Evolutionary conservation across 2,113 vertebrate genomes (phyloP), one percentile per base, ranked within the genome.

Genomic region (Eupsittula cactorum): DNA sequence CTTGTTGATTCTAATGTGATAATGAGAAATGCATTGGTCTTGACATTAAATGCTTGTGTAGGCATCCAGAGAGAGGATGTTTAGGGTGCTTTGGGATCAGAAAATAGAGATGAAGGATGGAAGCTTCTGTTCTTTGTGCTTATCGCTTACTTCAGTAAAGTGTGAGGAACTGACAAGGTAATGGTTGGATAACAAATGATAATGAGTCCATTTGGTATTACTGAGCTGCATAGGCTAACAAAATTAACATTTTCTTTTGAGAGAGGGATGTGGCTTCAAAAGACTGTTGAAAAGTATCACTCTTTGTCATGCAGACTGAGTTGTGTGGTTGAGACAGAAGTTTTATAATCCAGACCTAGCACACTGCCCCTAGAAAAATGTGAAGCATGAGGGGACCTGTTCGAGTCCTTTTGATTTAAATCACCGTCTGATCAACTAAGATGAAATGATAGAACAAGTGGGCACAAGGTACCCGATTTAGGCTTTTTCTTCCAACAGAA

Each of bases 1-100:
- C 88, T 93, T 82, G 83, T 71, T 81, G 88, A 63, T 84, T 83
- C 76, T 81, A 71, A 83, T 25, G 71, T 75, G 94, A 75, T 90
- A 90, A 93, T 75, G 68, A 88, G 85, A 94, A 82, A 47, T 83
- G 37, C 47, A 63, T 63, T 71, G 52, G 29, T 69, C 76, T 71
- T 80, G 90, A 82, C 47, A 42, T 44, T 60, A 74, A 94, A 82
- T 73, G n/a, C 19, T 65, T 75, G 60, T 82, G 44, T 69, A 92
- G 42, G 46, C 73, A 82, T 29, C 62, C 57, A 92, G 76, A 83
- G 24, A 63, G 31, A 73, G 21, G 53, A 42, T 71, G 16, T 28
- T 88, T 69, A 69, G 47, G 79, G 60, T 74, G 11, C 31, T 88
- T 35, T 20, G 35, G 50, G 21, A 65, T 62, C 33, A 39, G 55